Evolutionary conservation across 2,797 vertebrate species (phyloP), one percentile per base, ranked within the genome.

Genomic region (Molossus molossus): DNA sequence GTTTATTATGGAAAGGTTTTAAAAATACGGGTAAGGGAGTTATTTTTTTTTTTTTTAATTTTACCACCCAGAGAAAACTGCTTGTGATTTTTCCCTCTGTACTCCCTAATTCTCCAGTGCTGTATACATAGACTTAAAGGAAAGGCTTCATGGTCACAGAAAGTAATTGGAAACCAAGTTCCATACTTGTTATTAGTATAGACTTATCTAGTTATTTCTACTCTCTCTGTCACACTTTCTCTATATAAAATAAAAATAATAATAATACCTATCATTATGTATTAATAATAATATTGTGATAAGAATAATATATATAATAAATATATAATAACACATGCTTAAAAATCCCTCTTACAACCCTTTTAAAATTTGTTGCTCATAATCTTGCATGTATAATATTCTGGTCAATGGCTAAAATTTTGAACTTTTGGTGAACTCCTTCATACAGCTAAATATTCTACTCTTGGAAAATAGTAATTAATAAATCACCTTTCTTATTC

Each of bases 291-390:
- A 15, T 5, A 2, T 84, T 37, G 0, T 50, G 13, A 92, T 15
- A 50, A 80, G 4, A 92, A 62, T 75, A 94, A 96, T 89, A 81
- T 53, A 75, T 17, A 20, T 67, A 67, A 33, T 67, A 67, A 67
- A 67, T 45, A 45, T 6, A n/a, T 65, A 58, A 11, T 27, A 83
- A 57, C 60, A 2, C 12, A 27, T 91, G 1, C 9, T 50, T 18
- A 18, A 55, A 57, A 50, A 80, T 20, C 4, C 11, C 6, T 73
- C 9, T 67, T 67, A 25, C 9, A 17, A 62, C 14, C 10, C 7
- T 67, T 80, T 88, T 73, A 85, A 90, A 73, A 29, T 45, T 2
- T 88, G 0, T 62, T 67, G 3, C 3, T 93, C 11, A 27, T 83
- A 64, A 75, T 29, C 17, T 85, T 29, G 5, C 1, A 12, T 40